These are phyloP conservation scores for Sula dactylatra DNA, from an alignment of 2,113 vertebrate species.

Conservation along the genomic window DNA sequence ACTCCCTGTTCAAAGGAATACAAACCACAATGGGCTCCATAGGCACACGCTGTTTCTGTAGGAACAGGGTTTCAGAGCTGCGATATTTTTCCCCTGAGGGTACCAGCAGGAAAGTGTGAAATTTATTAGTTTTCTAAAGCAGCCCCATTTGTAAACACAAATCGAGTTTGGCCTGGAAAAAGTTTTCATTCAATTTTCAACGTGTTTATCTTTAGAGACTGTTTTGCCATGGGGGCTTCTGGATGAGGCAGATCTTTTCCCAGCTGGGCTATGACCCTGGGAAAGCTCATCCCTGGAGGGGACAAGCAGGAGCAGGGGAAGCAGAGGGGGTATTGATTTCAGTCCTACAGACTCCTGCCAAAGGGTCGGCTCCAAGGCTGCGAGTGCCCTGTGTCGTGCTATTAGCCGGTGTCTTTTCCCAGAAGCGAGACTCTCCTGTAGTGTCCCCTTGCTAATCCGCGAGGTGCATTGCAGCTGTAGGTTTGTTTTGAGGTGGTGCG, in stretches of 20 bases:
- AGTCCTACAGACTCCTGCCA: background rate
- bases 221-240: background rate
- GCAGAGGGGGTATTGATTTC: background rate
- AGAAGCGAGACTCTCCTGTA: background rate
- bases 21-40: background rate
- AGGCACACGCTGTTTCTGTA: background rate
- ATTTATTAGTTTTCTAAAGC: background rate
- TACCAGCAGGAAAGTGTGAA: background rate
- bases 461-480: background rate
- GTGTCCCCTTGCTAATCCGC: background rate
- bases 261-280: background rate
- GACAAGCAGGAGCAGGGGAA: background rate
- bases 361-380: background rate
- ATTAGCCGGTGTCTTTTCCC: background rate
- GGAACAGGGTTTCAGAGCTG: background rate
- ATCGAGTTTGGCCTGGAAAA: background rate
- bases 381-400: background rate
- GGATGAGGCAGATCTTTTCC: background rate
- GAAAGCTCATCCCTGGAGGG: background rate
- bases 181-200: background rate
- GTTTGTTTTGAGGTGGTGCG: background rate
- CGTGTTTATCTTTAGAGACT: accelerated
- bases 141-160: background rate
- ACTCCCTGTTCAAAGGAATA: background rate
- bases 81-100: background rate